Evolutionary conservation across 2,797 vertebrate species (phyloP).

Genomic region (Sebastes minor): DNA sequence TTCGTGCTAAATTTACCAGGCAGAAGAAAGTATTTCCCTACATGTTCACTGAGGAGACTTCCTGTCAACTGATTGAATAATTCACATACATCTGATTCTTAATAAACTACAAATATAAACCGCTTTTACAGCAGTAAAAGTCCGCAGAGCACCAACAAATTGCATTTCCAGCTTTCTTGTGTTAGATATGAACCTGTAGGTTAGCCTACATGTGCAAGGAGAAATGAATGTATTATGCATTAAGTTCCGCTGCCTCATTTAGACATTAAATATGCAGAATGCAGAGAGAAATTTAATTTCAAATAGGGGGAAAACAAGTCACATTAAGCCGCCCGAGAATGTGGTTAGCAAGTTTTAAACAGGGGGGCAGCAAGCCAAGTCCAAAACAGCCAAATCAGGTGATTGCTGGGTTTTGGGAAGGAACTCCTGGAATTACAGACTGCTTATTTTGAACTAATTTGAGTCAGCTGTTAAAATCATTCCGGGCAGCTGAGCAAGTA

Average conservation of each 20-base stretch:
- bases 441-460: constrained; percentile 77
- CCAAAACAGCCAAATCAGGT: constrained; percentile 62
- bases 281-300: constrained; percentile 50
- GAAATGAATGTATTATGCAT: constrained; percentile 75
- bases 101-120: constrained; percentile 44
- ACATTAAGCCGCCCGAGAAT: constrained; percentile 59
- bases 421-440: constrained; percentile 76
- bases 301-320: constrained; percentile 32
- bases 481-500: constrained; percentile 65
- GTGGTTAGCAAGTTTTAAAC: constrained; percentile 45
- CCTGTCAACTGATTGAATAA: constrained; percentile 65
- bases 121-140: constrained; percentile 20
- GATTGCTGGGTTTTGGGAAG: constrained; percentile 60
- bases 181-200: constrained; percentile 48
- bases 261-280: constrained; percentile 75
- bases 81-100: constrained; percentile 49
- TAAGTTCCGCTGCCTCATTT: constrained; percentile 66
- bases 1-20: constrained; percentile 68
- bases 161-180: constrained; percentile 44
- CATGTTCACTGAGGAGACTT: constrained; percentile 51
- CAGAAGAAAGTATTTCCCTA: constrained; percentile 62
- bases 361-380: constrained; percentile 38
- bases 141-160: constrained; percentile 30
- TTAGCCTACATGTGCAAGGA: constrained; percentile 42
- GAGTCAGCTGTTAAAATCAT: constrained; percentile 78